These are phyloP conservation scores for Alouatta palliata DNA, from an alignment of 2,113 vertebrate species.

Conservation along the genomic window DNA sequence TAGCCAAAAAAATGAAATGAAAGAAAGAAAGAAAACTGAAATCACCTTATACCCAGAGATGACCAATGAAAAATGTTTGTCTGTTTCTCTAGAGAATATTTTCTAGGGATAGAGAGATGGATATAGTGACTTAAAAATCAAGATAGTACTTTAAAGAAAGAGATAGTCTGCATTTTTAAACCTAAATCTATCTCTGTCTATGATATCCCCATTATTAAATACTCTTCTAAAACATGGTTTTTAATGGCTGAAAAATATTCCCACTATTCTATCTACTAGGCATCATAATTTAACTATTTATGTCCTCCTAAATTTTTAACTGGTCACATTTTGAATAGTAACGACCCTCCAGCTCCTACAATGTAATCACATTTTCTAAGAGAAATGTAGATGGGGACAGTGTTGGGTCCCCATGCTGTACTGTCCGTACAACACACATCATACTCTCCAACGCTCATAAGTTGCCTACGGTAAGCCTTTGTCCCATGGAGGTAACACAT, in stretches of 20 bases:
- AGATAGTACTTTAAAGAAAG: not conserved
- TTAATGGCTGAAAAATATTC: not conserved
- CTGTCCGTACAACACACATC: not conserved
- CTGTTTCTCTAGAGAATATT: not conserved
- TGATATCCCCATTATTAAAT: not conserved
- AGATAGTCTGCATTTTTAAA: not conserved
- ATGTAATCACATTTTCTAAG: not conserved
- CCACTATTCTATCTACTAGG: not conserved
- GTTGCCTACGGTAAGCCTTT: not conserved
- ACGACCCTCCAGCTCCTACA: not conserved
- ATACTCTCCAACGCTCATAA: not conserved
- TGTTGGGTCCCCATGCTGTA: fast-evolving
- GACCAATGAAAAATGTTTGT: not conserved
- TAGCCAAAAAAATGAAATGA: too few species aligned
- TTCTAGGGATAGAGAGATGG: not conserved
- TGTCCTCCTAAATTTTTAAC: not conserved
- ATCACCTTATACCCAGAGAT: not conserved
- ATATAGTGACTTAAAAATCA: not conserved
- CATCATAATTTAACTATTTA: not conserved
- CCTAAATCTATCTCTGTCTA: not conserved
- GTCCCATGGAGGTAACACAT: fast-evolving
- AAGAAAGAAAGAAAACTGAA: not conserved
- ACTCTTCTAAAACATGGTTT: not conserved
- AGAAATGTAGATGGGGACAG: not conserved
- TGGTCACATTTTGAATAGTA: not conserved